These are phyloP conservation scores for Calycopis cecrops DNA, from an alignment of 1,140 invertebrate genomes.

Conservation along the genomic window DNA sequence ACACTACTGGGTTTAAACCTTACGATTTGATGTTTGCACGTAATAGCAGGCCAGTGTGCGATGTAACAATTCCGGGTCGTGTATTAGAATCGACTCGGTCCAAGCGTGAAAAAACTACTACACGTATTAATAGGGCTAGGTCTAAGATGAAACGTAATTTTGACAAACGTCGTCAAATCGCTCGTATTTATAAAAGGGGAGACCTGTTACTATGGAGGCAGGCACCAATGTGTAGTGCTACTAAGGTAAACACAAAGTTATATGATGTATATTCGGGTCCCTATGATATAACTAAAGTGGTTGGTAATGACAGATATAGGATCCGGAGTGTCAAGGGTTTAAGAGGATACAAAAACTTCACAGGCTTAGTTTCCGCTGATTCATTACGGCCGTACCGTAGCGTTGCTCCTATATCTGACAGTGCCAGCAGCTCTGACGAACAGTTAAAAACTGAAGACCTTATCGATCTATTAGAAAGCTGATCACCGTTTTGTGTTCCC, in stretches of 20 bases:
- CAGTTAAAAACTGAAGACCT: conserved; percentile 17
- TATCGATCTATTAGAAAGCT: conserved; percentile 28
- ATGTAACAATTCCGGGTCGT: conserved; percentile 16
- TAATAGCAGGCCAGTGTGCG: conserved; percentile 20
- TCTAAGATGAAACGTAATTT: conserved; percentile 30
- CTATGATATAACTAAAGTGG: conserved; percentile 27
- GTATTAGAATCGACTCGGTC: neutral
- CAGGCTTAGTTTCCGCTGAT: conserved; percentile 25
- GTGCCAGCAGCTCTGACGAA: conserved; percentile 19
- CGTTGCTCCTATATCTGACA: conserved; percentile 16
- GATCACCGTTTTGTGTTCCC: conserved; percentile 7
- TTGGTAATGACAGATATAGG: conserved; percentile 28
- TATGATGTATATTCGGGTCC: conserved; percentile 34
- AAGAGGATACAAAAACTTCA: conserved; percentile 31
- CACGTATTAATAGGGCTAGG: conserved; percentile 17
- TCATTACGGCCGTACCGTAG: conserved; percentile 22
- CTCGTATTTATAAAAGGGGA: conserved; percentile 23
- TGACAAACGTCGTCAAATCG: conserved; percentile 27
- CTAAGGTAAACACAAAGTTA: conserved; percentile 31
- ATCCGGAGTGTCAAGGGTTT: conserved; percentile 32
- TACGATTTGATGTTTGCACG: conserved; percentile 35
- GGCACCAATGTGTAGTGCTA: conserved; percentile 22
- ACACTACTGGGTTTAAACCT: conserved; percentile 26
- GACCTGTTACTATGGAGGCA: conserved; percentile 36
- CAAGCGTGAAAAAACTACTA: conserved; percentile 19